phyloP scores from a whole-genome alignment of 2,113 vertebrate species.

The Caranx melampygus region DNA sequence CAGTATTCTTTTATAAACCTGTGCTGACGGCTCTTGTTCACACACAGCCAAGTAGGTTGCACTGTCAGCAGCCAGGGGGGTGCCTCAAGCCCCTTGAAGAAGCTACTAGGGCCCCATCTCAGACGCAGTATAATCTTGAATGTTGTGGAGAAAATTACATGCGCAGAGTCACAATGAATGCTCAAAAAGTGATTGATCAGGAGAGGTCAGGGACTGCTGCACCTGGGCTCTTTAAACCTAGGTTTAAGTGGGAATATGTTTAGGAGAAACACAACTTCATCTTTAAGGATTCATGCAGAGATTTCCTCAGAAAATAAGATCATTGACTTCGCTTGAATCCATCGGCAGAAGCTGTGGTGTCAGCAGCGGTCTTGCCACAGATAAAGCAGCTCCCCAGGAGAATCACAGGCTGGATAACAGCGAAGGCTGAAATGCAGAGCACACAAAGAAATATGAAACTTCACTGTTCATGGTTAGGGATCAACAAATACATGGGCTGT shows the following conservation, averaged over 20 bases:
- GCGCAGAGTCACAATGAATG: constrained; percentile 1
- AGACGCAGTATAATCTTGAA: not conserved
- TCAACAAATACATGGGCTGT: not conserved
- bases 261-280: constrained; percentile 8
- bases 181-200: constrained; percentile 3
- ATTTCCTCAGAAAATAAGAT: constrained; percentile 20
- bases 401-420: constrained; percentile 38
- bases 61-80: not conserved
- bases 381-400: constrained; percentile 49
- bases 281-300: constrained; percentile 25
- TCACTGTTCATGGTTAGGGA: not conserved
- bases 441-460: constrained; percentile 36
- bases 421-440: constrained; percentile 50
- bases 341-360: constrained; percentile 43
- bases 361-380: constrained; percentile 50
- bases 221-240: not conserved
- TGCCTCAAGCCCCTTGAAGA: constrained; percentile 12
- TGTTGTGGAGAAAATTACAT: constrained; percentile 5
- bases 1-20: not conserved
- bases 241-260: not conserved
- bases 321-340: constrained; percentile 28
- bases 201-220: not conserved
- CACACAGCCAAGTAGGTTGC: constrained; percentile 5
- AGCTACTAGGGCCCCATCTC: constrained; percentile 30
- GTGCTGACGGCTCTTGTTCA: not conserved